These are phyloP conservation scores for Tineola bisselliella DNA, from an alignment of 2,888 invertebrate species.

Conservation along the genomic window DNA sequence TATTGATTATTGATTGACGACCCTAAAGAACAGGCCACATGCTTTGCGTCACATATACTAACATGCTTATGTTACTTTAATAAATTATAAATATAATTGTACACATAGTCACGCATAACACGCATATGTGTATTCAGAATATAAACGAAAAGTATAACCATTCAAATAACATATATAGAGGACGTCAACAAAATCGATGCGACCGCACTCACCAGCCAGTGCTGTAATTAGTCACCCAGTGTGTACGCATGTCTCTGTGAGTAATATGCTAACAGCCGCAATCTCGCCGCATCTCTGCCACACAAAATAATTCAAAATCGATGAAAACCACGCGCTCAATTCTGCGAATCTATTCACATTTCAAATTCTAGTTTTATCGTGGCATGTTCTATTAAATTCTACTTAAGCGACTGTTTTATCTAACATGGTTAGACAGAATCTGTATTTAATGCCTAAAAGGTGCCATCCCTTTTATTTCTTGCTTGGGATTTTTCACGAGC, in stretches of 20 bases:
- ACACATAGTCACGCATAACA: too few relatives aligned
- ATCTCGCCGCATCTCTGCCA: background rate
- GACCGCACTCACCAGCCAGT: background rate
- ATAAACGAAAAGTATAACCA: too few relatives aligned
- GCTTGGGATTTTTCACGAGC: too few relatives aligned
- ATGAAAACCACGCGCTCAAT: background rate
- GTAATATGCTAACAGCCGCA: constrained; percentile 4
- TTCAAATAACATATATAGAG: too few relatives aligned
- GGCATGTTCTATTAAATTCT: background rate
- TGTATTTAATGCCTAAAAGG: too few relatives aligned
- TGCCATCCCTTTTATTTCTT: too few relatives aligned
- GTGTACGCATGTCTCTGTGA: background rate
- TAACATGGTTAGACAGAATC: too few relatives aligned
- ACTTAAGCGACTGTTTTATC: too few relatives aligned
- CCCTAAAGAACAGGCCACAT: background rate
- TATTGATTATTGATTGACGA: too few relatives aligned
- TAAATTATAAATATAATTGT: too few relatives aligned
- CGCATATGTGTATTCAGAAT: too few relatives aligned
- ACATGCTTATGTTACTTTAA: too few relatives aligned
- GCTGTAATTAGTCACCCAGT: background rate
- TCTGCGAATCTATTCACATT: background rate
- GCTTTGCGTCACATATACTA: background rate
- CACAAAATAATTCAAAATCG: constrained; percentile 1
- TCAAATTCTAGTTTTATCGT: background rate
- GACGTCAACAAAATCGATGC: background rate